These are phyloP conservation scores for Ecliptopera silaceata DNA, from an alignment of 2,888 invertebrate genomes.

Conservation along the genomic window DNA sequence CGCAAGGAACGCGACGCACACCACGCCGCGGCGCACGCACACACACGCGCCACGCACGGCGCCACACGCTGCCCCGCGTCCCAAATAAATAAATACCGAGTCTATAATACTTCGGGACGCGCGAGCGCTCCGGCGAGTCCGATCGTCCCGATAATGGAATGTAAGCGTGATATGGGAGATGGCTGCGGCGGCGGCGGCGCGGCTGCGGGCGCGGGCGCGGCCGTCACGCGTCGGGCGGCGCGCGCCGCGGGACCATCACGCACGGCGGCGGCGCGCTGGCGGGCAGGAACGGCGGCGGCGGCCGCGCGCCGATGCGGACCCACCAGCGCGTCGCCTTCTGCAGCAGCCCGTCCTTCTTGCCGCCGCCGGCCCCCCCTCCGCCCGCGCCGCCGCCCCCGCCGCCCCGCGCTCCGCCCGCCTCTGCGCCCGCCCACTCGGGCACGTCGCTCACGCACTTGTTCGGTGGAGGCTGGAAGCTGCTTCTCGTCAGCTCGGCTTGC, in stretches of 20 bases:
- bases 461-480: conserved; percentile 86
- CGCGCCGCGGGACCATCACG: conserved; percentile 54
- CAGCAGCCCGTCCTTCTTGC: conserved; percentile 79
- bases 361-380: conserved; percentile 41
- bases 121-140: conserved; percentile 65
- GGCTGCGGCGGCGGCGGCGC: conserved; percentile 56
- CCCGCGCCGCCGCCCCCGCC: conserved; percentile 36
- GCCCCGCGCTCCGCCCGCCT: conserved; percentile 41
- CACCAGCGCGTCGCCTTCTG: conserved; percentile 81
- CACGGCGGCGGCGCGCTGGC: conserved; percentile 39
- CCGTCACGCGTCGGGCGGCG: conserved; percentile 41
- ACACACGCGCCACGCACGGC: conserved; percentile 30
- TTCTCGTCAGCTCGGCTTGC: conserved; percentile 87
- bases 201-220: neutral
- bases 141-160: conserved; percentile 79
- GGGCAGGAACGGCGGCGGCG: conserved; percentile 35
- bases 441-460: conserved; percentile 87
- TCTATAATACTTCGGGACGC: conserved; percentile 76
- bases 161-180: conserved; percentile 76
- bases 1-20: conserved; percentile 67
- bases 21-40: conserved; percentile 40
- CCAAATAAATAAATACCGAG: conserved; percentile 80
- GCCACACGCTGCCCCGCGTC: conserved; percentile 48
- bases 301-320: conserved; percentile 77
- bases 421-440: conserved; percentile 80